These are phyloP conservation scores for Netelia virgata DNA, from an alignment of 2,888 invertebrate genomes.

Conservation along the genomic window DNA sequence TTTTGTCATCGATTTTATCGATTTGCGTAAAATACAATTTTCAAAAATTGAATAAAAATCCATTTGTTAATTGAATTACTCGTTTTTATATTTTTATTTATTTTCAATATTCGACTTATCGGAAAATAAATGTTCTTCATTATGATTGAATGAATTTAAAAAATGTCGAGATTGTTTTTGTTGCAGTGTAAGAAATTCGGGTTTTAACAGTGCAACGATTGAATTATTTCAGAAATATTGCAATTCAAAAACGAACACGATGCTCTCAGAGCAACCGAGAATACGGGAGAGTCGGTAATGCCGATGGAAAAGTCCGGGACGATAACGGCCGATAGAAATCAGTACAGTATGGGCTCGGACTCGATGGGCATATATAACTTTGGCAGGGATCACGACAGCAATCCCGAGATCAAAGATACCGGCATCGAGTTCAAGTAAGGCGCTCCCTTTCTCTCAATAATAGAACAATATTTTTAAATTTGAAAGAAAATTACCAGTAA, in stretches of 20 bases:
- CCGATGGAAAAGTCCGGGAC: slow-evolving; percentile 75
- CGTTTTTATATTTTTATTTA: no score
- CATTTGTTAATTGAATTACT: no score
- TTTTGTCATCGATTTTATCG: no score
- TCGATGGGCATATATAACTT: slow-evolving; percentile 71
- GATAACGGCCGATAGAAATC: slow-evolving; percentile 77
- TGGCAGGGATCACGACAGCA: slow-evolving; percentile 71
- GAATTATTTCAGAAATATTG: slow-evolving; percentile 78
- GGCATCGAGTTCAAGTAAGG: slow-evolving; percentile 79
- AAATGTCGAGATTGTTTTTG: no score
- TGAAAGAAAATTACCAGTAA: slow-evolving; percentile 1
- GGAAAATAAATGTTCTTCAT: no score
- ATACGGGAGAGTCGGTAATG: slow-evolving; percentile 69
- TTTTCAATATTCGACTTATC: no score
- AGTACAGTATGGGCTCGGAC: slow-evolving; percentile 77
- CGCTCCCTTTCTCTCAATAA: background rate
- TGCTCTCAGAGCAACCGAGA: slow-evolving; percentile 68
- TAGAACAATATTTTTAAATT: slow-evolving; percentile 13
- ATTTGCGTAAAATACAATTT: no score
- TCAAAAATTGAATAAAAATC: no score
- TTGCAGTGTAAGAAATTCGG: no score
- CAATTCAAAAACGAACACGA: slow-evolving; percentile 80
- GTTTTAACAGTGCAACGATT: slow-evolving; percentile 7
- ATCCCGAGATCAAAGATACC: slow-evolving; percentile 77
- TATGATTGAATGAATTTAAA: no score